Base-by-base conservation (phyloP, 2,888 invertebrate genomes). In the Pollenia labialis region DNA sequence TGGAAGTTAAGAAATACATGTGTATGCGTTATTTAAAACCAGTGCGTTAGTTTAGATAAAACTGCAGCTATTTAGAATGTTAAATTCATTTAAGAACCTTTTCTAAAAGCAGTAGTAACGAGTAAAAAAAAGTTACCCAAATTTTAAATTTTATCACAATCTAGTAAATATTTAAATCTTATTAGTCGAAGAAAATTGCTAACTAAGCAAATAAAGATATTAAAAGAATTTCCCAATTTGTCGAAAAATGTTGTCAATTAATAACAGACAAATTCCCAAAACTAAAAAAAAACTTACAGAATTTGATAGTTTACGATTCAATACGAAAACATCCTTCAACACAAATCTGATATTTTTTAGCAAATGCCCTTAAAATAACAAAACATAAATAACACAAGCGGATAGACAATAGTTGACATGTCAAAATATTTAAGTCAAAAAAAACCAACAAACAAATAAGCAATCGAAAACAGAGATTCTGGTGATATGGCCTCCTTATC, bases 311-410 rank as follows among this genome's bases (percentile, higher is more conserved):
- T 77, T 58, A 16, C 18, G 16, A 32, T 4, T 46, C 4, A n/a
- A 46, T 12, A 32, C 16, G 48, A 62, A 14, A 46, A 42, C 11
- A 48, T 66, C 16, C 74, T 58, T 74, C 48, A 50, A 44, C 8
- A 44, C 23, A 50, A 48, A n/a, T 42, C 18, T 40, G 32, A 77
- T 60, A 44, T 52, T n/a, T 18, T 44, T 52, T 32, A 18, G 16
- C 40, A 69, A 60, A 62, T 60, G 60, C 60, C 68, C 82, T 75
- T 69, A 69, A 52, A 44, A 66, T 16, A 75, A 52, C 12, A 68
- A 56, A 77, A 54, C n/a, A 32, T 32, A 6, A 44, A 42, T 56
- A 6, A 40, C 48, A 58, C 0, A 58, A 12, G 46, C 52, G 44
- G 0, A 2, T 16, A 48, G 23, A 74, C 8, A 18, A 18, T 14